A percentile compares a stretch with the other conserved stretches of the same genome.
Evolutionary conservation across 2,113 vertebrate genomes (phyloP).

Genomic region (Heloderma charlesbogerti): DNA sequence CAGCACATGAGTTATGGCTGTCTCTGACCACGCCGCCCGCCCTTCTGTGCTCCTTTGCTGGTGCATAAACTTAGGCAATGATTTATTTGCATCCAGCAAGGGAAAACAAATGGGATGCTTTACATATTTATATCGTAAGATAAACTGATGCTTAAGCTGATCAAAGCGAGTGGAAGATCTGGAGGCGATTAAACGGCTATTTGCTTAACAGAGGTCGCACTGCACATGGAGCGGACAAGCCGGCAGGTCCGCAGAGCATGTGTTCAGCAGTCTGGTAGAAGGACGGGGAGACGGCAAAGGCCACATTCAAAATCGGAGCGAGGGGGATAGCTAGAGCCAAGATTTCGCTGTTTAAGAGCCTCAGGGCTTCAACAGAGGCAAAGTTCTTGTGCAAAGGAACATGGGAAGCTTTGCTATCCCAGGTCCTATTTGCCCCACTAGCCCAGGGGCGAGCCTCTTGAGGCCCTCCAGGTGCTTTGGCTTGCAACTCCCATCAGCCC

Average conservation of each 20-base stretch:
- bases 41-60: background rate
- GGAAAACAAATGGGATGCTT: slow-evolving; percentile 70
- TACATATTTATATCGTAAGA: slow-evolving; percentile 77
- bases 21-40: background rate
- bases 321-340: slow-evolving; percentile 6
- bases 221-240: slow-evolving; percentile 59
- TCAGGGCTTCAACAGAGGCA: background rate
- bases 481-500: too few species aligned
- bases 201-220: slow-evolving; percentile 73
- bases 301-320: background rate
- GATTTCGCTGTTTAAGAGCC: background rate
- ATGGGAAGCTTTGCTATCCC: background rate
- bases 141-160: slow-evolving; percentile 64
- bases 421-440: background rate
- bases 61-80: slow-evolving; percentile 57
- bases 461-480: background rate
- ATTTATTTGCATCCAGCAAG: slow-evolving; percentile 74
- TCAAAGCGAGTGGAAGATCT: slow-evolving; percentile 76
- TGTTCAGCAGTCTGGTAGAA: slow-evolving; percentile 13
- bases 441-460: background rate
- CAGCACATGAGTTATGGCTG: slow-evolving; percentile 25
- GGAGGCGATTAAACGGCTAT: slow-evolving; percentile 75
- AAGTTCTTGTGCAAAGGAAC: background rate
- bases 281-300: slow-evolving; percentile 26
- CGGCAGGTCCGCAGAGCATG: slow-evolving; percentile 63